These are phyloP conservation scores for Tachina lurida DNA, from an alignment of 2,888 invertebrate species.

Conservation along the genomic window DNA sequence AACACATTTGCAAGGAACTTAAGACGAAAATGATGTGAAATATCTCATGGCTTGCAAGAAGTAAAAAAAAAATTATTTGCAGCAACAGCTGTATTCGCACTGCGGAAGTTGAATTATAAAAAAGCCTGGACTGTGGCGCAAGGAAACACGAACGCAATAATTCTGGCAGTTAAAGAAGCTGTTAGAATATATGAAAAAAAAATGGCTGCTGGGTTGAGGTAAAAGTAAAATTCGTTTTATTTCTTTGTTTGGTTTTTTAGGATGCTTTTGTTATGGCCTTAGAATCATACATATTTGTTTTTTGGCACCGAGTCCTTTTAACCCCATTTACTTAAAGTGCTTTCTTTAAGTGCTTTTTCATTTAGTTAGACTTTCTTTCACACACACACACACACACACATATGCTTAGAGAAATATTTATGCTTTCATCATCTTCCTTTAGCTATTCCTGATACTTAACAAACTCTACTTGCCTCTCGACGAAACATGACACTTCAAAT, in stretches of 20 bases:
- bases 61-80: too few species aligned
- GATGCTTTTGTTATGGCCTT: constrained; percentile 43
- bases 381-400: constrained; percentile 1
- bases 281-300: constrained; percentile 10
- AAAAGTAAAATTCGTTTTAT: constrained; percentile 27
- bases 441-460: constrained; percentile 23
- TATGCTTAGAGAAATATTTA: constrained; percentile 30
- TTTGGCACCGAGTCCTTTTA: constrained; percentile 67
- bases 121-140: too few species aligned
- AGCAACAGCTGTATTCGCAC: too few species aligned
- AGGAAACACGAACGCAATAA: too few species aligned
- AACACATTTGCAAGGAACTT: not conserved
- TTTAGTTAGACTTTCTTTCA: constrained; percentile 56
- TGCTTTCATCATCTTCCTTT: constrained; percentile 27
- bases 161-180: too few species aligned
- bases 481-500: constrained; percentile 60
- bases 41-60: too few species aligned
- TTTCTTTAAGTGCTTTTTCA: constrained; percentile 71
- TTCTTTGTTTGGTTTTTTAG: constrained; percentile 19
- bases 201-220: constrained; percentile 6
- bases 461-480: constrained; percentile 29
- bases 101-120: too few species aligned
- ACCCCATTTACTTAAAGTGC: constrained; percentile 71
- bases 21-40: too few species aligned
- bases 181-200: too few species aligned